Evolutionary conservation across 2,797 vertebrate genomes (phyloP).

Genomic region (Octomys mimax): DNA sequence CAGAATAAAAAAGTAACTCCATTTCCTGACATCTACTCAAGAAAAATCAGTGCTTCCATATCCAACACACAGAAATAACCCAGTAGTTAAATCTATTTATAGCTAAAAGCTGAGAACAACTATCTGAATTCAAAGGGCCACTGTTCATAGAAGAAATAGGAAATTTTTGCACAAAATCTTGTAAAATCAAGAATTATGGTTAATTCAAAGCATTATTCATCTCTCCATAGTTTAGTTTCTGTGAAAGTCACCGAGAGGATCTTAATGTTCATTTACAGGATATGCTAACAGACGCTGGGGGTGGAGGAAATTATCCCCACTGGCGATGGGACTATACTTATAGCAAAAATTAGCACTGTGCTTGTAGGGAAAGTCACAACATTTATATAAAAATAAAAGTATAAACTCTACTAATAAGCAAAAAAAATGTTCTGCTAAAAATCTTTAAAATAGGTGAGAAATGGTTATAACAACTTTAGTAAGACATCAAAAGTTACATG

Average conservation of each 20-base stretch:
- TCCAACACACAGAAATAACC: not conserved
- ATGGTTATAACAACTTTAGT: not conserved
- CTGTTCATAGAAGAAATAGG: not conserved
- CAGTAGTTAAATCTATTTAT: not conserved
- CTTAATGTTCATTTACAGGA: constrained; percentile 15
- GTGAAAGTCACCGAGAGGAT: not conserved
- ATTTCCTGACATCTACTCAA: not conserved
- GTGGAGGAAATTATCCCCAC: not conserved
- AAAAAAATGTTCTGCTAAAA: not conserved
- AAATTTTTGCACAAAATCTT: not conserved
- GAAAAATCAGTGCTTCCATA: not conserved
- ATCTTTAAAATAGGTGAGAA: constrained; percentile 47
- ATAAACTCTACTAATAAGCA: constrained; percentile 47
- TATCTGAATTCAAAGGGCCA: not conserved
- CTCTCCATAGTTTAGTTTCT: not conserved
- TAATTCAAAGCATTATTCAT: not conserved
- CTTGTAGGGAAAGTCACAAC: constrained; percentile 63
- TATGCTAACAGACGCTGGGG: fast-evolving
- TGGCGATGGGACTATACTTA: not conserved
- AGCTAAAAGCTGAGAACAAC: not conserved
- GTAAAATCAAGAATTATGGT: constrained; percentile 3
- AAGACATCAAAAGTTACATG: not conserved
- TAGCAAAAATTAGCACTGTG: constrained; percentile 53
- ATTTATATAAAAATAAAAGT: constrained; percentile 53
- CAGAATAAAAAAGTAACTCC: not conserved